Evolutionary conservation across 35 echinoderm and acorn worm species (phyloP), one percentile per base, ranked within the genome.

Genomic region (Amphiura filiformis): DNA sequence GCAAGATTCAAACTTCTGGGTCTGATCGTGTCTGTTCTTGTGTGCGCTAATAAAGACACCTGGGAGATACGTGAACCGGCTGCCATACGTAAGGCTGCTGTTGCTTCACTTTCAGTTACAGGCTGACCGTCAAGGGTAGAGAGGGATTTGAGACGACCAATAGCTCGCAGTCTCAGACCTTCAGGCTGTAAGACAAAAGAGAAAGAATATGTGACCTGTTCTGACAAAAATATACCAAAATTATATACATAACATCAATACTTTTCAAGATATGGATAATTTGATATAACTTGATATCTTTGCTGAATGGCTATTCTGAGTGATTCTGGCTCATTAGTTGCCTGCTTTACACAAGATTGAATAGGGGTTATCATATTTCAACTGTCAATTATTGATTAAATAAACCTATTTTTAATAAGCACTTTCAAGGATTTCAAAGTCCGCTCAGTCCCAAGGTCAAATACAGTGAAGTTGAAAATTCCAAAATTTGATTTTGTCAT

Each of bases 31-130:
- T 99, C 93, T 13, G 93, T 92, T 78, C 96, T 82, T 37, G 93
- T 95, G 77, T 99, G 96, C 9, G 96, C 93, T 18, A 94, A 85
- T 33, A 99, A 65, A 13, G 96, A 99, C 0, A 99, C 96, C 37
- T 98, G 96, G 0, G 96, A 95, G 37, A 99, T 88, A 32, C 96
- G 82, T 39, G 96, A 99, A 22, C 96, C 96, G 81, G 96, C 96
- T 18, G 96, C 96, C 96, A 99, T 99, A 77, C 96, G 81, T 9
- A 99, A 86, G 13, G 96, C 96, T 41, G 96, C 96, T 14, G 96
- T 99, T 2, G 96, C 28, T 78, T 95, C 93, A 39, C 87, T 82
- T 85, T 95, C 96, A 23, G 96, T 95, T 38, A 99, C 93, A 38
- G 92, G 41, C 44, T 92, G 87, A 34, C 90, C 90, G 44, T 99